Evolutionary conservation across 2,113 vertebrate species (phyloP).

Genomic region (Gavialis gangeticus): DNA sequence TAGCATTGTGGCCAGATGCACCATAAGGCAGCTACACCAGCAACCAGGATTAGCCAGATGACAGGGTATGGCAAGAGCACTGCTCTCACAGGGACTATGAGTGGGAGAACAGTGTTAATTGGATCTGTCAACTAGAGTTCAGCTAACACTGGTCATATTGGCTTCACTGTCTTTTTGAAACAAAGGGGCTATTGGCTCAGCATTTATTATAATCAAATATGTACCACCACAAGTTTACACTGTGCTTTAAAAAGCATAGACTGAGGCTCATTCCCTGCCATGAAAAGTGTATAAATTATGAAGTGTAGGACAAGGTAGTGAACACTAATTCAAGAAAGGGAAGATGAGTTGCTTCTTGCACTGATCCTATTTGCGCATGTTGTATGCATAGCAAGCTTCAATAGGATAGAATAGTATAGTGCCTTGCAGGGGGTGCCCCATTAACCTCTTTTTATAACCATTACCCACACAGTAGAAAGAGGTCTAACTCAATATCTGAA

Average conservation of each 20-base stretch:
- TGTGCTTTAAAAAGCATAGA: background rate
- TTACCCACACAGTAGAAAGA: background rate
- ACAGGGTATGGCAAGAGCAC: background rate
- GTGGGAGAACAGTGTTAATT: background rate
- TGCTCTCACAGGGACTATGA: background rate
- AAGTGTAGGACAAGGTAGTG: background rate
- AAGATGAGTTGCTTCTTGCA: background rate
- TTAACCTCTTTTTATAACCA: background rate
- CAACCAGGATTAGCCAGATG: background rate
- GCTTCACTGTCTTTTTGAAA: background rate
- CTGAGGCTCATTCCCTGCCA: background rate
- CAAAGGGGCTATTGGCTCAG: background rate
- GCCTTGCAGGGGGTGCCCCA: background rate
- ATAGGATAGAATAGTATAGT: background rate
- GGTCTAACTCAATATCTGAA: background rate
- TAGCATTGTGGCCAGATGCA: background rate
- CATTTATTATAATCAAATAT: background rate
- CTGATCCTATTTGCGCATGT: background rate
- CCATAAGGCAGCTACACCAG: background rate
- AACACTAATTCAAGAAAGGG: background rate
- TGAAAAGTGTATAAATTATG: background rate
- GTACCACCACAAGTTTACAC: background rate
- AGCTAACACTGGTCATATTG: background rate
- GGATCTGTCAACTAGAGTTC: accelerated
- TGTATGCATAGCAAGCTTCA: background rate